phyloP scores from a whole-genome alignment of 1,140 invertebrate species.

The Aphelinus atriplicis region DNA sequence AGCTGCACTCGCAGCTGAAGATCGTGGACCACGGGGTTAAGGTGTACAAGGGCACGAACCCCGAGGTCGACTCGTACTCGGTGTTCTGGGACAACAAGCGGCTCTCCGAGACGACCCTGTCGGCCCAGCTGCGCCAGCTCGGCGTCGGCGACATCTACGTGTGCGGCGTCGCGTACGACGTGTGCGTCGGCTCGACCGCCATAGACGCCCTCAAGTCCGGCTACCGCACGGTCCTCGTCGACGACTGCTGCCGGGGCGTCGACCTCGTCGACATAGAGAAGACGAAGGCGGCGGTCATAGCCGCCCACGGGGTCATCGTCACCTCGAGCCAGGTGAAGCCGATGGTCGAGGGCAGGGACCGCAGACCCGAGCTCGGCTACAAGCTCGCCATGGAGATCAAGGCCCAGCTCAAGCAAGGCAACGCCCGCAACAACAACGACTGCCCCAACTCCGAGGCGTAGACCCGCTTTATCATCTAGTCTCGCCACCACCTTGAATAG shows the following conservation, averaged over 20 bases:
- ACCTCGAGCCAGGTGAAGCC: conserved; percentile 79
- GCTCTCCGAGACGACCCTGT: conserved; percentile 86
- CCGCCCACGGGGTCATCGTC: conserved; percentile 81
- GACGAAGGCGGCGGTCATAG: conserved; percentile 79
- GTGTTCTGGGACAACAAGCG: conserved; percentile 98
- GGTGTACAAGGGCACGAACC: conserved; percentile 93
- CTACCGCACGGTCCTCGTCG: conserved; percentile 88
- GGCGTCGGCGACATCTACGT: conserved; percentile 93
- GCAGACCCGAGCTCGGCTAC: conserved; percentile 86
- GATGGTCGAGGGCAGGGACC: conserved; percentile 87
- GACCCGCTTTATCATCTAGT: too few relatives aligned
- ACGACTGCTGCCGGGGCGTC: conserved; percentile 91
- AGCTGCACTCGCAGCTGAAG: conserved; percentile 91
- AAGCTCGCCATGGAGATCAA: conserved; percentile 87
- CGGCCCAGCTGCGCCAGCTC: conserved; percentile 79
- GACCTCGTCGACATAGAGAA: conserved; percentile 84
- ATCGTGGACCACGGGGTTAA: conserved; percentile 79
- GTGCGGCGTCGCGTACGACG: conserved; percentile 95
- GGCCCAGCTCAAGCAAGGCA: conserved; percentile 2
- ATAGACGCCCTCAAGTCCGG: conserved; percentile 87
- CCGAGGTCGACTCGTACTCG: conserved; percentile 96
- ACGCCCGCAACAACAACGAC: background rate
- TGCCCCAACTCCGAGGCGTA: background rate
- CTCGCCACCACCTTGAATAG: too few relatives aligned
- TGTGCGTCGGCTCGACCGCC: conserved; percentile 93